Evolutionary conservation across 2,888 invertebrate species (phyloP), one percentile per base, ranked within the genome.

Genomic region (Idaea straminata): DNA sequence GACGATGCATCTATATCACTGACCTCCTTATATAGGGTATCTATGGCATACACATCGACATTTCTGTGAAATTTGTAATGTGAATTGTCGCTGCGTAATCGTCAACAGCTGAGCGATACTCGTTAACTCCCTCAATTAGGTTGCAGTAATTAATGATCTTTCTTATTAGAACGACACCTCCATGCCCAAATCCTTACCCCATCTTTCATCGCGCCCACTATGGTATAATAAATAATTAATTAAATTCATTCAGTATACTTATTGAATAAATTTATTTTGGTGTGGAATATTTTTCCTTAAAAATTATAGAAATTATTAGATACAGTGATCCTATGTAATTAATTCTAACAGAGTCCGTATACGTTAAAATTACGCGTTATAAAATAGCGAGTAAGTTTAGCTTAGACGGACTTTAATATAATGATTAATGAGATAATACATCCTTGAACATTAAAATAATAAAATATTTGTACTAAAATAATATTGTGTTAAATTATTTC

Each of bases 391-490:
- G 47, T 47, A 13, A 47, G 47, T 47, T 35, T 64, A 25, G 15
- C 35, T n/a, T 62, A 61, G 58, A 38, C n/a, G 61, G 62, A 62
- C 67, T 59, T 15, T 59, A 66, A 61, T 25, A 57, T 59, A 35
- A 35, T 61, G 58, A 38, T 57, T 61, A 59, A 57, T 59, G 61
- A 59, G 57, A 60, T 62, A 61, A 66, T 59, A 15, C 59, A 60
- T 57, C 35, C n/a, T 35, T 47, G 63, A 64, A 66, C 68, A 63
- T 47, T 57, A 61, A 63, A 64, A 70, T 66, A 70, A 60, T 57
- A 71, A 62, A 72, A 60, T 67, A 71, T 75, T 75, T 75, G 75
- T 75, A 75, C 75, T 75, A 75, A 75, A 71, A 69, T 62, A 72
- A 69, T 70, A 58, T 63, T 67, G 67, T 47, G 65, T 64, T 47